Evolutionary conservation across 2,797 vertebrate genomes (phyloP), one percentile per base, ranked within the genome.

Genomic region (Todus mexicanus): DNA sequence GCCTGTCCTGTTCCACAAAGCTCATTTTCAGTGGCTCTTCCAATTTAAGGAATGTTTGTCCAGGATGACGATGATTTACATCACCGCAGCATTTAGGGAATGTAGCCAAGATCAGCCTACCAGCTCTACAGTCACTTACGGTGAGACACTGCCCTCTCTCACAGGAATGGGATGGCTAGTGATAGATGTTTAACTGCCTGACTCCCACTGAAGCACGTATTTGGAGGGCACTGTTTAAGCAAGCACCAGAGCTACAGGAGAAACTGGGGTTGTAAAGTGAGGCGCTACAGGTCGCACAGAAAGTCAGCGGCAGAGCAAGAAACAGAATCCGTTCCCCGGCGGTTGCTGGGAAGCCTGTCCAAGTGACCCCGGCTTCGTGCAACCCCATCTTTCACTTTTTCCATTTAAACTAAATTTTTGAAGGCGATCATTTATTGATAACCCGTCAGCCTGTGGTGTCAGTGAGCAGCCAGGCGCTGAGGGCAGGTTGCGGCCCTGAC

Each of bases 121-220:
- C 6, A 90, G 86, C 77, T 72, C 76, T 48, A 1, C 1, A 4
- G 35, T 47, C 61, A 19, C 72, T 77, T 9, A 11, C 0, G n/a
- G 81, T 38, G 86, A 91, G 91, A 77, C 84, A 65, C 69, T 83
- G 86, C 89, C 81, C 86, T 85, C 65, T 79, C 74, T 37, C 83
- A 48, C 59, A 53, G 77, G 23, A 71, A 27, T 0, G 20, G 61
- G 48, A 11, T n/a, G n/a, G n/a, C 63, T 53, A 11, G 2, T 15
- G 57, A 3, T 4, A 26, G 56, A 1, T 35, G 48, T 63, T 81
- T 37, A 66, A 91, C 31, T 8, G 33, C 64, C 60, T n/a, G 59
- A 21, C 84, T 72, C 37, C 31, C 22, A 6, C 59, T 10, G 59
- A 48, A 63, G 56, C 54, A 20, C 8, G 4, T 12, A 20, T 47